Conservation (phyloP, 2,888 invertebrate genomes). For the Glaucopsyche alexis region DNA sequence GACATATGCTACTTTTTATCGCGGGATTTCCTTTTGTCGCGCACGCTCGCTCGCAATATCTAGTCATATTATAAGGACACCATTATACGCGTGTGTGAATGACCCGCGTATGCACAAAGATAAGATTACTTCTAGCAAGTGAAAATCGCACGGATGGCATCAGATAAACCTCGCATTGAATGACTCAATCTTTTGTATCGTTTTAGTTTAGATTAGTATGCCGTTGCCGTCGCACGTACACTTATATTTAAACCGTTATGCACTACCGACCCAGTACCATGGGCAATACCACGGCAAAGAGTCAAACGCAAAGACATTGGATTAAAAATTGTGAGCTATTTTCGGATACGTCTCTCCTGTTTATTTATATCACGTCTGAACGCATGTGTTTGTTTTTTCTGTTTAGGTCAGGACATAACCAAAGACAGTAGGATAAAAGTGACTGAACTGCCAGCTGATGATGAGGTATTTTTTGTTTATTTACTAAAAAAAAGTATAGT, state of each 20-base stretch:
- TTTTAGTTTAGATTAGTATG: conserved; percentile 65
- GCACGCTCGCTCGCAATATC: too few relatives aligned
- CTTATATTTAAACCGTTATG: conserved; percentile 54
- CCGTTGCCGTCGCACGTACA: conserved; percentile 51
- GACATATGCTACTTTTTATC: too few relatives aligned
- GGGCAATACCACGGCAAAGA: conserved; percentile 65
- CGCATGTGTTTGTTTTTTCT: conserved; percentile 49
- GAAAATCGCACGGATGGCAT: conserved; percentile 50
- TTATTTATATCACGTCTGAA: conserved; percentile 52
- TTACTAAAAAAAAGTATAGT: not conserved
- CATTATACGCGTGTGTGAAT: not conserved
- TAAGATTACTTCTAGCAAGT: conserved; percentile 35
- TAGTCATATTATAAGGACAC: not conserved
- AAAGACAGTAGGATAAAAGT: conserved; percentile 76
- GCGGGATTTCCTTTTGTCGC: too few relatives aligned
- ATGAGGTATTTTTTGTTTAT: conserved; percentile 57
- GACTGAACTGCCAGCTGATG: conserved; percentile 69
- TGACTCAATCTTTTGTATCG: conserved; percentile 58
- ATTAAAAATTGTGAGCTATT: conserved; percentile 67
- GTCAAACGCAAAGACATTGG: conserved; percentile 54
- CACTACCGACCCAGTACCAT: conserved; percentile 50
- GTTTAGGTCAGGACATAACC: conserved; percentile 75
- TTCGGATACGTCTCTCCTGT: conserved; percentile 44
- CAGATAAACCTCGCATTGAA: conserved; percentile 66
- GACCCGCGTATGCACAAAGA: conserved; percentile 12